phyloP scores from a whole-genome alignment of 2,888 invertebrate species.

The Trileptium ribeirensis region DNA sequence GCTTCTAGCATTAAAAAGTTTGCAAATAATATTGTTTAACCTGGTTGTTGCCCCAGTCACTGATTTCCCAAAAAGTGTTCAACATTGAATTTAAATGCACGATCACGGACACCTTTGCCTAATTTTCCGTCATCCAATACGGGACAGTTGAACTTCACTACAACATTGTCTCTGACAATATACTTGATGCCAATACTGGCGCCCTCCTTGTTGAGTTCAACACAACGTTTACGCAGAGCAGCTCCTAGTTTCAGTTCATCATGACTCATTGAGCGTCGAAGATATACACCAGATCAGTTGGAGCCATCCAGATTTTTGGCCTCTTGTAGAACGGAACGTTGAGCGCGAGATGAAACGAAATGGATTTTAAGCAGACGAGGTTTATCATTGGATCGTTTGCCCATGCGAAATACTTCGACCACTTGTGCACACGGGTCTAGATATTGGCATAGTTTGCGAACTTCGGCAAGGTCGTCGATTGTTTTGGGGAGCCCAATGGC shows the following conservation, averaged over 20 bases:
- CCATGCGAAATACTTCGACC: background rate
- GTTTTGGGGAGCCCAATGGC: background rate
- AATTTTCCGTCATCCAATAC: background rate
- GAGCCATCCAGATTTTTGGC: background rate
- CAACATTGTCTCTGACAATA: background rate
- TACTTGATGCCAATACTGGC: background rate
- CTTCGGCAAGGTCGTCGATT: background rate
- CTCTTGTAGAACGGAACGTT: background rate
- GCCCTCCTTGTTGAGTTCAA: background rate
- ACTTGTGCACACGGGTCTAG: background rate
- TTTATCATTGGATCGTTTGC: background rate
- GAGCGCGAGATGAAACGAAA: background rate
- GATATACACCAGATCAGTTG: background rate
- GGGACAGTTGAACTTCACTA: background rate
- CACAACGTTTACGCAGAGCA: background rate
- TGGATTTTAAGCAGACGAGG: background rate
- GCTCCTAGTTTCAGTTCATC: background rate
- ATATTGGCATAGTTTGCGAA: background rate
- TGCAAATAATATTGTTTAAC: background rate
- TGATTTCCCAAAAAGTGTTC: background rate
- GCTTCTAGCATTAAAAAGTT: background rate
- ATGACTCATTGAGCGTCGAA: background rate
- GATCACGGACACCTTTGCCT: background rate
- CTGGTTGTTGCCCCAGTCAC: background rate
- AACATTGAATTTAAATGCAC: background rate